Evolutionary conservation across 2,797 vertebrate species (phyloP).

Genomic region (Carapus acus): DNA sequence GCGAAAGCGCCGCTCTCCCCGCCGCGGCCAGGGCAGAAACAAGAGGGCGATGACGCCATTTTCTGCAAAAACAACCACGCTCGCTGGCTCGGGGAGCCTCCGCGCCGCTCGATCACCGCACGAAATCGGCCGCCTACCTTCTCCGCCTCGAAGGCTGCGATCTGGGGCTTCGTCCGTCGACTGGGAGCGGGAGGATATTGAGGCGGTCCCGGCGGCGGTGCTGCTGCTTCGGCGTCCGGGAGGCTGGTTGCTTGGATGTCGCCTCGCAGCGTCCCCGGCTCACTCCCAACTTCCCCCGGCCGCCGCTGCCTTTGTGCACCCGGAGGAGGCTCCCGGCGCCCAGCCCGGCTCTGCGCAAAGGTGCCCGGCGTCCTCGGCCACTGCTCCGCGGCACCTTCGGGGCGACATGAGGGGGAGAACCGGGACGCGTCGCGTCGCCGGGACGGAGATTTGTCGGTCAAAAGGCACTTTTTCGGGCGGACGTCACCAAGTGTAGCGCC

Average conservation of each 20-base stretch:
- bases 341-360: constrained; percentile 76
- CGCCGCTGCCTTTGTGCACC: constrained; percentile 82
- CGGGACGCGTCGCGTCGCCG: background rate
- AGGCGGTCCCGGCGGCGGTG: no score
- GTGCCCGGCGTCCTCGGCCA: constrained; percentile 64
- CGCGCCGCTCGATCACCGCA: constrained; percentile 30
- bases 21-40: constrained; percentile 72
- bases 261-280: constrained; percentile 67
- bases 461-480: background rate
- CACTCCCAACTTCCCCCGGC: constrained; percentile 71
- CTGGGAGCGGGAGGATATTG: no score
- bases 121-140: constrained; percentile 64
- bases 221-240: constrained; percentile 52
- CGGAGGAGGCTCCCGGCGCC: constrained; percentile 71
- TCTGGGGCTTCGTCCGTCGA: no score
- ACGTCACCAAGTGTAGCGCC: background rate
- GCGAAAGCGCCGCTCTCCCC: constrained; percentile 70
- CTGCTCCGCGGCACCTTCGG: constrained; percentile 21
- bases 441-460: constrained; percentile 14
- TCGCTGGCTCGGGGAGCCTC: constrained; percentile 51
- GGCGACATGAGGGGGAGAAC: background rate
- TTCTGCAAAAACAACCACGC: constrained; percentile 76
- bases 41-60: constrained; percentile 72
- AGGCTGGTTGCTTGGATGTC: constrained; percentile 67
- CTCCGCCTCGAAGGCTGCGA: no score